These are phyloP conservation scores for Papilio protenor DNA, from an alignment of 2,888 invertebrate species.

Conservation along the genomic window DNA sequence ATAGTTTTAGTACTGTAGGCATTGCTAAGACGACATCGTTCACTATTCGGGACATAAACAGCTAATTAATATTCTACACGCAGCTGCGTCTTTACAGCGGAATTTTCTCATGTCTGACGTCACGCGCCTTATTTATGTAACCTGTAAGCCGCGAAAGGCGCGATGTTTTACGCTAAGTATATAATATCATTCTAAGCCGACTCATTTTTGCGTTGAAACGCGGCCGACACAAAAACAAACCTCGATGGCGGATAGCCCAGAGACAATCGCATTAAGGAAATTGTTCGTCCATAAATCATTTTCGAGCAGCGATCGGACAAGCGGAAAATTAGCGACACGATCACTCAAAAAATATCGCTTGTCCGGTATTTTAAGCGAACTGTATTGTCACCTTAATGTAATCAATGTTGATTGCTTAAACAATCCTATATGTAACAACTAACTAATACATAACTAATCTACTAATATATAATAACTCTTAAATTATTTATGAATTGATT, in stretches of 20 bases:
- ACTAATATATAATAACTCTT: background rate
- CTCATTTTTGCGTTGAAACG: background rate
- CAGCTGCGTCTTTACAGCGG: constrained; percentile 26
- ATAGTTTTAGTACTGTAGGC: background rate
- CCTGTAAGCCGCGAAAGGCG: background rate
- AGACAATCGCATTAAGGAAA: constrained; percentile 48
- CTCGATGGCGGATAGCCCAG: constrained; percentile 10
- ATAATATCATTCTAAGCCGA: background rate
- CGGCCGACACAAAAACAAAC: constrained; percentile 11
- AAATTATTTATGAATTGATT: background rate
- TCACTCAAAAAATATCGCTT: constrained; percentile 19
- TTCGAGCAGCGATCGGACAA: constrained; percentile 44
- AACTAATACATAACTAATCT: too few species aligned
- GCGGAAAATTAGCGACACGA: constrained; percentile 35
- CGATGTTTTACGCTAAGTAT: background rate
- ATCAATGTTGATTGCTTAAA: background rate
- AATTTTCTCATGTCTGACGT: constrained; percentile 35
- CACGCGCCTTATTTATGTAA: constrained; percentile 32
- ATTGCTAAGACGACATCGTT: background rate
- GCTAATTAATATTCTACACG: constrained; percentile 29
- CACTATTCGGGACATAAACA: background rate
- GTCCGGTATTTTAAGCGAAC: background rate
- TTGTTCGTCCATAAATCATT: constrained; percentile 54
- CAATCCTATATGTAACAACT: background rate
- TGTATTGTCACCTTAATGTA: constrained; percentile 1